Percentiles rank a stretch among this genome's conserved stretches.
Evolutionary conservation across 37 sponge, comb jelly and placozoan genomes (phyloP).

Genomic region (Halichondria panicea): DNA sequence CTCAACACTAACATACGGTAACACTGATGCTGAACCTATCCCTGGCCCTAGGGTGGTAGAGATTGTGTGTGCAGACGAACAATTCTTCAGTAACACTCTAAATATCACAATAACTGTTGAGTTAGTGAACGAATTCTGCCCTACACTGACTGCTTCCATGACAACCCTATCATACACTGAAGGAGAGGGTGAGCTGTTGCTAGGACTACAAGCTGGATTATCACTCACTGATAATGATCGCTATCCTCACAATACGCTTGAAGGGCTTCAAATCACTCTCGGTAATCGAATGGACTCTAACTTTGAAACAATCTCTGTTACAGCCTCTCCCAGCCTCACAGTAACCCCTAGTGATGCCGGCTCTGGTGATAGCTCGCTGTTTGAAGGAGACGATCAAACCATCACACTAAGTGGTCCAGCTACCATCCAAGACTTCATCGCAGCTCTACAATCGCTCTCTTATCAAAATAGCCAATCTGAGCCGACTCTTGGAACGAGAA

Average conservation of each 20-base stretch:
- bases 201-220: conserved; percentile 9
- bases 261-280: conserved; percentile 8
- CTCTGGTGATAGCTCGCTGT: conserved; percentile 8
- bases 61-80: conserved; percentile 32
- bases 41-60: conserved; percentile 4
- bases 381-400: background rate
- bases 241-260: conserved; percentile 24
- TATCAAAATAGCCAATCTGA: conserved; percentile 21
- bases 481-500: conserved; percentile 11
- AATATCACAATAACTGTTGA: conserved; percentile 9
- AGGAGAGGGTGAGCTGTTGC: background rate
- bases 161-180: conserved; percentile 20
- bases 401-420: conserved; percentile 9
- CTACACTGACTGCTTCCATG: background rate
- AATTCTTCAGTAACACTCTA: conserved; percentile 4
- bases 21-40: conserved; percentile 26
- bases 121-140: conserved; percentile 46
- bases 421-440: conserved; percentile 2
- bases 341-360: background rate
- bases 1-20: conserved; percentile 31
- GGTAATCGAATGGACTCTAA: conserved; percentile 7
- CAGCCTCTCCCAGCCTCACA: background rate
- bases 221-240: conserved; percentile 22
- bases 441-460: conserved; percentile 12
- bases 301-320: conserved; percentile 8